phyloP scores from a whole-genome alignment of 1,140 invertebrate species.

The Cheumatopsyche charites region DNA sequence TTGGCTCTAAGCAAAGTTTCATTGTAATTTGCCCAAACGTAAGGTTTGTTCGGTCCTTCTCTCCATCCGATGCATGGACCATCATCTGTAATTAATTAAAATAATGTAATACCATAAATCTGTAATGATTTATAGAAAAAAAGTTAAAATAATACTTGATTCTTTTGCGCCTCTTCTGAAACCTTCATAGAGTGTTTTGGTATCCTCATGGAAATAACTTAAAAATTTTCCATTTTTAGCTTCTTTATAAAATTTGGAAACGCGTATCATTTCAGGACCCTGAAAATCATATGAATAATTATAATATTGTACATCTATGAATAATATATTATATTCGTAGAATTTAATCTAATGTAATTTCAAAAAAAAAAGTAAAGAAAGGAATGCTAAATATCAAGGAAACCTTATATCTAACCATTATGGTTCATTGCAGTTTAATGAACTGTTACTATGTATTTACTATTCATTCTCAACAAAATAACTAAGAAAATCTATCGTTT shows the following conservation, averaged over 20 bases:
- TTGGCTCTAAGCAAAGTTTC: slow-evolving; percentile 87
- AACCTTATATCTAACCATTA: background rate
- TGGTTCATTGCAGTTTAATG: too few relatives aligned
- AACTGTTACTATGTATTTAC: too few relatives aligned
- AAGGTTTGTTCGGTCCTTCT: slow-evolving; percentile 79
- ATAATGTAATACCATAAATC: slow-evolving; percentile 7
- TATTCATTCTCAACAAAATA: too few relatives aligned
- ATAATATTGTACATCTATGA: background rate
- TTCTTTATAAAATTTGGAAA: slow-evolving; percentile 91
- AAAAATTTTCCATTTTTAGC: slow-evolving; percentile 89
- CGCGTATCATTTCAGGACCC: slow-evolving; percentile 87
- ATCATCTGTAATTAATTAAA: slow-evolving; percentile 70
- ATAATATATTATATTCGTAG: background rate
- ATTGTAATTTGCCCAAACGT: slow-evolving; percentile 93
- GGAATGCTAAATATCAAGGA: background rate
- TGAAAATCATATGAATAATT: slow-evolving; percentile 61
- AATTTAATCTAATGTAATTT: background rate
- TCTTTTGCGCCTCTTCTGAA: slow-evolving; percentile 91
- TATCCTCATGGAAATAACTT: slow-evolving; percentile 85
- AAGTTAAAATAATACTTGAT: slow-evolving; percentile 78
- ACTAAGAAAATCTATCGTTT: too few relatives aligned
- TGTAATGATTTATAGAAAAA: background rate
- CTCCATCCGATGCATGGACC: slow-evolving; percentile 92
- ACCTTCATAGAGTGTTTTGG: slow-evolving; percentile 87
- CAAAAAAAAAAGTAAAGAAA: too few relatives aligned